Evolutionary conservation across 1,140 invertebrate species (phyloP).

Genomic region (Microvelia longipes): DNA sequence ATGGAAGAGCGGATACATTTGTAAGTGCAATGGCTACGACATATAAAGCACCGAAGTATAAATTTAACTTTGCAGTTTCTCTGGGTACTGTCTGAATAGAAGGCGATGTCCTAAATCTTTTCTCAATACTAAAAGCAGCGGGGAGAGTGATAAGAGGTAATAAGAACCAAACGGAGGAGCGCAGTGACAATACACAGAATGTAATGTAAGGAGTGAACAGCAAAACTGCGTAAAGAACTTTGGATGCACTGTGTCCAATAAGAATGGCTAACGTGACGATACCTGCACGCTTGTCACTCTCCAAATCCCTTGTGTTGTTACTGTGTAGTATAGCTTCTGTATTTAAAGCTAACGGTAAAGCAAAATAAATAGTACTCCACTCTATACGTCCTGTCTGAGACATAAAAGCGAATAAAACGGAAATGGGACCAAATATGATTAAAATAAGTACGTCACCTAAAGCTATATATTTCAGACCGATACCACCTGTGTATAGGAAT

Average conservation of each 20-base stretch:
- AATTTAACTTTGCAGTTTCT: slow-evolving; percentile 76
- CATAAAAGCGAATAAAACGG: slow-evolving; percentile 86
- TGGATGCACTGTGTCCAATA: slow-evolving; percentile 79
- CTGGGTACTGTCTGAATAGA: slow-evolving; percentile 67
- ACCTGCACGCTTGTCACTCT: slow-evolving; percentile 24
- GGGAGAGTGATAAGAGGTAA: slow-evolving; percentile 74
- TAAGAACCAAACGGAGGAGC: slow-evolving; percentile 74
- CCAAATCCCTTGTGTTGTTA: slow-evolving; percentile 80
- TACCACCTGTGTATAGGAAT: slow-evolving; percentile 59
- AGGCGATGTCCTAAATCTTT: slow-evolving; percentile 61
- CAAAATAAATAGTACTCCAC: slow-evolving; percentile 78
- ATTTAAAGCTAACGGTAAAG: slow-evolving; percentile 81
- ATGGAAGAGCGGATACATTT: slow-evolving; percentile 22
- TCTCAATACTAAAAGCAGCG: slow-evolving; percentile 77
- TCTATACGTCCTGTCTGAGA: slow-evolving; percentile 74
- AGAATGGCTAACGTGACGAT: slow-evolving; percentile 74
- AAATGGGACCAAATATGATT: slow-evolving; percentile 84
- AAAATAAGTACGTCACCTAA: slow-evolving; percentile 54
- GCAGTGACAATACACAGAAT: slow-evolving; percentile 64
- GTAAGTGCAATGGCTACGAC: slow-evolving; percentile 50
- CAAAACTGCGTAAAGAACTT: slow-evolving; percentile 77
- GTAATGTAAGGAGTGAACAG: slow-evolving; percentile 82
- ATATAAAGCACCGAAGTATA: slow-evolving; percentile 79
- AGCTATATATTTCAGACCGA: slow-evolving; percentile 44
- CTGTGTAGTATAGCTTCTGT: slow-evolving; percentile 89